phyloP scores from a whole-genome alignment of 1,140 invertebrate genomes.

The Zaprionus davidi region DNA sequence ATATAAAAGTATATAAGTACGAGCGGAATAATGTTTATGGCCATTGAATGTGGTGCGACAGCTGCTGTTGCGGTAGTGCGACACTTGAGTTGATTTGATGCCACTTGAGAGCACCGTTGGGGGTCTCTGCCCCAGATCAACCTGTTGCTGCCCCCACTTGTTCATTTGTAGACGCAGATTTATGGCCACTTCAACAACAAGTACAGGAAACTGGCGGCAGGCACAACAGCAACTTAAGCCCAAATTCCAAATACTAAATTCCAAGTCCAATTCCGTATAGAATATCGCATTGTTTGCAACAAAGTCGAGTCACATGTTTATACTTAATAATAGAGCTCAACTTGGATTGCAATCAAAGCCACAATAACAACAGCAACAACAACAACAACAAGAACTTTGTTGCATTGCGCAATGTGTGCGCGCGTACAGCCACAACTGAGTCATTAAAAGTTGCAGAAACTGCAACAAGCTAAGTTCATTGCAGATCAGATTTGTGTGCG shows the following conservation, averaged over 20 bases:
- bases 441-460: conserved; percentile 4
- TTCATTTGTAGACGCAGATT: neutral
- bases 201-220: neutral
- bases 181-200: conserved; percentile 12
- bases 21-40: neutral
- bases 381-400: neutral
- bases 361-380: neutral
- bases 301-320: conserved; percentile 2
- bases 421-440: neutral
- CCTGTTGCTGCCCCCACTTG: conserved; percentile 11
- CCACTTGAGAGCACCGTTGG: neutral
- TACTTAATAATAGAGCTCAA: neutral
- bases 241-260: neutral
- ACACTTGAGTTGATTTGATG: conserved; percentile 3
- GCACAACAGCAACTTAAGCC: neutral
- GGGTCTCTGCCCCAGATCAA: neutral
- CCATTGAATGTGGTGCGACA: neutral
- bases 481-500: neutral
- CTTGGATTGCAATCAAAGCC: conserved; percentile 1
- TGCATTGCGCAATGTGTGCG: conserved; percentile 7
- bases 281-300: neutral
- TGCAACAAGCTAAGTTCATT: neutral
- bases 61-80: neutral
- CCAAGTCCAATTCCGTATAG: neutral
- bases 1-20: neutral